Evolutionary conservation across 2,888 invertebrate genomes (phyloP), one percentile per base, ranked within the genome.

Genomic region (Gymnocheta viridis): DNA sequence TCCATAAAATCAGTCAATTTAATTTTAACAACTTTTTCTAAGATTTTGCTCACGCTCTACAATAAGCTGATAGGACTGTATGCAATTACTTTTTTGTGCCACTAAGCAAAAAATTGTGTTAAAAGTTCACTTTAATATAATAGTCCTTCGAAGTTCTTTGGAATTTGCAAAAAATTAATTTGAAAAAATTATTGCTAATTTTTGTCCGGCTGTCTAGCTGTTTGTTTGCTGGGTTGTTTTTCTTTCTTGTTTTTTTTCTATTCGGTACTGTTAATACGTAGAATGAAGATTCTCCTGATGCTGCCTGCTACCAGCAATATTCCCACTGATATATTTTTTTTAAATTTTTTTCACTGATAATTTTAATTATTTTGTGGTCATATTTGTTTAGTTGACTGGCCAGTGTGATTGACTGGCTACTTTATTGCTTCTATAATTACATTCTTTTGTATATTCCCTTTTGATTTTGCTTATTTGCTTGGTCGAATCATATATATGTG

Each of bases 331-430:
- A 27, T 17, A 66, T 32, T 47, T 6, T 49, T n/a, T 3, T 67
- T 49, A 19, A 32, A 4, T 29, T 66, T 5, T 10, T 70, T 56
- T 72, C 47, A 58, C 58, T 58, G 72, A 72, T 72, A n/a, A 44
- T 44, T 44, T 14, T n/a, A n/a, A 17, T 54, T 38, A 17, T 19
- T 58, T n/a, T 24, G 10, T 2, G 2, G 24, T 49, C n/a, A 49
- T 60, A 19, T 73, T 62, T 22, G 24, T 51, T 62, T 29, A 70
- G 70, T 41, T 38, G 62, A 22, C 51, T 38, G 62, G 29, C 51
- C 29, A 41, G 27, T 27, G 19, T 32, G 38, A 17, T 51, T 51
- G 51, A 51, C 35, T 24, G 17, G 49, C 10, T 19, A 51, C 49
- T 51, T 69, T 17, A 49, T 70, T 60, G 47, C 24, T 60, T 32